A percentile compares a stretch with the other conserved stretches of the same genome.
Conservation (phyloP, 2,888 invertebrate species). For the Serripes groenlandicus region DNA sequence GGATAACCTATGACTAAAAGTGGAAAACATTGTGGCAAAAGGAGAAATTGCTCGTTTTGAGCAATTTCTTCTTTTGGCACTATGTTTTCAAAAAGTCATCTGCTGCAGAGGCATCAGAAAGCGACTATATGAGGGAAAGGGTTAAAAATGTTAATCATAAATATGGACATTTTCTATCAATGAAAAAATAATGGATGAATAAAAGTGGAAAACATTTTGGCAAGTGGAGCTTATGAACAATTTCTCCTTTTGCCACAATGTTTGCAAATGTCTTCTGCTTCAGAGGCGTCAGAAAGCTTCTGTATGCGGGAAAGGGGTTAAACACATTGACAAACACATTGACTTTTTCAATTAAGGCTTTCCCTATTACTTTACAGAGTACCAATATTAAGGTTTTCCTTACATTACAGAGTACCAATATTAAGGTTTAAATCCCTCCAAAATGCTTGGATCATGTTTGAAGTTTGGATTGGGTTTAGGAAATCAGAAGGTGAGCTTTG, state of each 20-base stretch:
- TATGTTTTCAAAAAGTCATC: neutral
- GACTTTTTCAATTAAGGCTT: no score
- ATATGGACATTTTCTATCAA: no score
- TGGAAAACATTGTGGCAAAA: neutral
- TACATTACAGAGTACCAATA: slow-evolving; percentile 12
- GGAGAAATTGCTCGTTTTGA: neutral
- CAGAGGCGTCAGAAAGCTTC: no score
- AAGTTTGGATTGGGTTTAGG: slow-evolving; percentile 7
- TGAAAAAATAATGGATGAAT: no score
- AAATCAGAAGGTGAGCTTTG: neutral
- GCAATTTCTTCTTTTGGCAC: neutral
- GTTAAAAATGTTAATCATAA: neutral
- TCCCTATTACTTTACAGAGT: no score
- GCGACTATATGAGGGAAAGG: neutral
- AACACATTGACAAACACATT: no score
- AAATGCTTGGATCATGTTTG: slow-evolving; percentile 17
- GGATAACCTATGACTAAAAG: neutral
- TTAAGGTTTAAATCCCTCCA: neutral
- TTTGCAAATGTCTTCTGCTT: no score
- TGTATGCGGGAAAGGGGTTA: no score
- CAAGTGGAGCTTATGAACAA: no score
- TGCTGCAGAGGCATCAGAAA: neutral
- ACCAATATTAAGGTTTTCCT: no score
- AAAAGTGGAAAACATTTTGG: no score
- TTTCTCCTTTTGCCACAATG: no score